These are phyloP conservation scores for Samia ricini DNA, from an alignment of 1,140 invertebrate genomes.

Conservation along the genomic window DNA sequence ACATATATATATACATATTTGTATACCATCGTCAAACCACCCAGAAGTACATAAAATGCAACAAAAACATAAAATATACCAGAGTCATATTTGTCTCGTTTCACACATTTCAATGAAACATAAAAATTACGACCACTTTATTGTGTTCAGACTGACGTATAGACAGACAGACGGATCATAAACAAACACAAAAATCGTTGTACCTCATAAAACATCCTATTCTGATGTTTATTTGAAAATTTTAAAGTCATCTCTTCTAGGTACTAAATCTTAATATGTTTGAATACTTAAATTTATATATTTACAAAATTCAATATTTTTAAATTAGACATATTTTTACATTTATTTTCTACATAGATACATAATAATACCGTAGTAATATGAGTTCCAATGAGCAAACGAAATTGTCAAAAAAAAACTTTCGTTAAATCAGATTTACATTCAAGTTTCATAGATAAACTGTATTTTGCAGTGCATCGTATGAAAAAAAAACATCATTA, in stretches of 20 bases:
- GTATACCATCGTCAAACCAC: neutral
- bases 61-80: neutral
- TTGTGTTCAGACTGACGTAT: constrained; percentile 25
- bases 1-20: neutral
- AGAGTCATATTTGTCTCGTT: neutral
- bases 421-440: no score
- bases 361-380: no score
- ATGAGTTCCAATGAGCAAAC: no score
- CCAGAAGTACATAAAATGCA: neutral
- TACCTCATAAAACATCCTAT: constrained; percentile 12
- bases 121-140: constrained; percentile 39
- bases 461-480: no score
- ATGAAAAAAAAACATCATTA: no score
- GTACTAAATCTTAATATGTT: neutral
- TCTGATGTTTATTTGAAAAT: constrained; percentile 16
- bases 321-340: no score
- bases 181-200: constrained; percentile 19
- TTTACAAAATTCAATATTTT: no score
- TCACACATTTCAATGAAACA: constrained; percentile 28
- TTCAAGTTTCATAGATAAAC: no score
- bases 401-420: no score
- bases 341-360: no score
- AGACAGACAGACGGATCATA: constrained; percentile 23
- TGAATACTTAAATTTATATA: neutral
- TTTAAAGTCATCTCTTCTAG: neutral